Conservation (phyloP, 2,888 invertebrate genomes). For the Leptopilina myrica region DNA sequence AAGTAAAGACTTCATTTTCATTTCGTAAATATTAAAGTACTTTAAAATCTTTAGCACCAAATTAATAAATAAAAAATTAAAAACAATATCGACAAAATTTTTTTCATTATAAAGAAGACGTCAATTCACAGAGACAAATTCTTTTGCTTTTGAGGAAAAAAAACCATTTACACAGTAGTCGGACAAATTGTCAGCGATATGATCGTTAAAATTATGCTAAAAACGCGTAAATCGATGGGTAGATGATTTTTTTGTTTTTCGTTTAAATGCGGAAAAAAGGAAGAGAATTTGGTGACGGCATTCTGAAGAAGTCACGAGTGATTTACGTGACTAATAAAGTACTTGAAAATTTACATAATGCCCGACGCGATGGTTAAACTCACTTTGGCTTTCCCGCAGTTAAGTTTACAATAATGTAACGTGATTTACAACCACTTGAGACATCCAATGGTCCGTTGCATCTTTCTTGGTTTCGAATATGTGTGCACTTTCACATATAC, state of each 20-base stretch:
- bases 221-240: constrained; percentile 7
- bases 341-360: constrained; percentile 69
- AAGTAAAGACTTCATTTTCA: no score
- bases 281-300: neutral
- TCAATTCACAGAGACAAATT: no score
- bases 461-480: constrained; percentile 21
- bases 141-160: no score
- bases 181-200: constrained; percentile 11
- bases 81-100: no score
- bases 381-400: constrained; percentile 59
- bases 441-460: constrained; percentile 46
- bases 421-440: constrained; percentile 67
- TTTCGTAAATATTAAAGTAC: no score
- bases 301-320: constrained; percentile 46
- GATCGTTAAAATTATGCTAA: constrained; percentile 18
- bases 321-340: constrained; percentile 69
- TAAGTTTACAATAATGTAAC: constrained; percentile 64
- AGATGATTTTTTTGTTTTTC: neutral
- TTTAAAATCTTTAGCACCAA: no score
- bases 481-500: neutral
- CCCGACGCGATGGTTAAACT: constrained; percentile 53
- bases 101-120: no score
- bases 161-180: neutral
- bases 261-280: neutral
- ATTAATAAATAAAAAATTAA: no score